A percentile compares a stretch with the other conserved stretches of the same genome.
Evolutionary conservation across 1,140 invertebrate species (phyloP).

Genomic region (Telenomus remus): DNA sequence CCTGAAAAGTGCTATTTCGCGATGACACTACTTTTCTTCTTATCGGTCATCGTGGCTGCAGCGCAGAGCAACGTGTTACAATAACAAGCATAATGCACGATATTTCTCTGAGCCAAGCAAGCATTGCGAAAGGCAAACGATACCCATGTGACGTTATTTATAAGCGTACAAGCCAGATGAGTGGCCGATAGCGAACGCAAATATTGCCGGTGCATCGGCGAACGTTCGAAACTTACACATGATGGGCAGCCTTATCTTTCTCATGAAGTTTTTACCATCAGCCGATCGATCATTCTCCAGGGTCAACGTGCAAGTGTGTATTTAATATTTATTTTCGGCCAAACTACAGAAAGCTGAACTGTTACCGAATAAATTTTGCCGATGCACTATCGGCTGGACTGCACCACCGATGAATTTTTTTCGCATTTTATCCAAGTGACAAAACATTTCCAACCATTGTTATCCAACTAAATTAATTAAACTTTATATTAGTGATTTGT

Average conservation of each 20-base stretch:
- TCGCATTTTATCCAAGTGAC: background rate
- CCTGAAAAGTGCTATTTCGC: slow-evolving; percentile 45
- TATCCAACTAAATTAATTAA: too few species aligned
- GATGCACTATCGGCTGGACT: slow-evolving; percentile 3
- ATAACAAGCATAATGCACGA: slow-evolving; percentile 64
- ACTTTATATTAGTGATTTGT: too few species aligned
- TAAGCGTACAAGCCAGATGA: slow-evolving; percentile 61
- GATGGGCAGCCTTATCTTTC: slow-evolving; percentile 58
- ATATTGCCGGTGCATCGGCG: slow-evolving; percentile 60
- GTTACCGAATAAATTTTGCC: slow-evolving; percentile 42
- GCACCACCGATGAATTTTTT: background rate
- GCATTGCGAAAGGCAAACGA: slow-evolving; percentile 62
- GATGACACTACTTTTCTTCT: slow-evolving; percentile 46
- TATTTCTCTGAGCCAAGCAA: slow-evolving; percentile 62
- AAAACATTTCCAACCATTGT: background rate
- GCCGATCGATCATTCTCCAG: slow-evolving; percentile 54
- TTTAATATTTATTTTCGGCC: slow-evolving; percentile 57
- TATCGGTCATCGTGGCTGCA: slow-evolving; percentile 59
- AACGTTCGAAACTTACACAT: slow-evolving; percentile 59
- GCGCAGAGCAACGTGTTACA: slow-evolving; percentile 60
- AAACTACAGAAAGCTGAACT: slow-evolving; percentile 52
- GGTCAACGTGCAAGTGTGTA: slow-evolving; percentile 55
- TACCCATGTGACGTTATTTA: slow-evolving; percentile 62
- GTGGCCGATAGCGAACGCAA: slow-evolving; percentile 62
- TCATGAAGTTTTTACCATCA: slow-evolving; percentile 55